Percentiles rank a stretch among this genome's conserved stretches.
These are phyloP conservation scores for Betta splendens DNA, from an alignment of 2,797 vertebrate genomes.

Conservation along the genomic window DNA sequence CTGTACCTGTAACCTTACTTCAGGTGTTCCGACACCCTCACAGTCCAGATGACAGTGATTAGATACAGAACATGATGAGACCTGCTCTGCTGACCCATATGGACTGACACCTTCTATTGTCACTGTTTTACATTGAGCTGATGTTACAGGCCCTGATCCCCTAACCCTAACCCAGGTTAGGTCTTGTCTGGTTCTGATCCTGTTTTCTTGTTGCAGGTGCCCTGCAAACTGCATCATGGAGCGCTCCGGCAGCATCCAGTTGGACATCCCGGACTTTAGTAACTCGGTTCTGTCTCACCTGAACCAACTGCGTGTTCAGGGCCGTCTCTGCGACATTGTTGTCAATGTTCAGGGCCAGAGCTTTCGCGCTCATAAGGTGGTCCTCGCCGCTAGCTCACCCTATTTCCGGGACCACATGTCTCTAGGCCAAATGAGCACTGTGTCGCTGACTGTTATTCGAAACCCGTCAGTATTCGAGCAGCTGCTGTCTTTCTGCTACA, in stretches of 20 bases:
- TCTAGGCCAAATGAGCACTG: conserved; percentile 97
- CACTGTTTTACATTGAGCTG: background rate
- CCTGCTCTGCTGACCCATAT: too few species aligned
- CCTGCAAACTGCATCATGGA: conserved; percentile 84
- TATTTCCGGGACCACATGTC: conserved; percentile 99
- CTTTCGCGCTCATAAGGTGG: conserved; percentile 97
- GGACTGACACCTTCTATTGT: background rate
- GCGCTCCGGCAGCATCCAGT: conserved; percentile 93
- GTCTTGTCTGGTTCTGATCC: background rate
- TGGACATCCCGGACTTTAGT: conserved; percentile 98
- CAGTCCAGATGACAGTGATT: too few species aligned
- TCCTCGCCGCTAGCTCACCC: conserved; percentile 96
- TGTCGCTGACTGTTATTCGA: conserved; percentile 95
- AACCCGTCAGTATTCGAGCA: conserved; percentile 96
- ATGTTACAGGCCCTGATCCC: background rate
- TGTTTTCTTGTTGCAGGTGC: background rate
- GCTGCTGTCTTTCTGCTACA: conserved; percentile 97
- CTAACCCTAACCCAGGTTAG: too few species aligned
- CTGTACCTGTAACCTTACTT: too few species aligned
- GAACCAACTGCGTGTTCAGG: conserved; percentile 96
- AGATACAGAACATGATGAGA: too few species aligned
- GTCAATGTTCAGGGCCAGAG: conserved; percentile 96
- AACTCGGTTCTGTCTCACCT: conserved; percentile 96
- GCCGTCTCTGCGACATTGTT: conserved; percentile 96
- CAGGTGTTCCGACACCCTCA: too few species aligned